Conservation (phyloP, 1,140 invertebrate species). For the Probaryconus sp. region DNA sequence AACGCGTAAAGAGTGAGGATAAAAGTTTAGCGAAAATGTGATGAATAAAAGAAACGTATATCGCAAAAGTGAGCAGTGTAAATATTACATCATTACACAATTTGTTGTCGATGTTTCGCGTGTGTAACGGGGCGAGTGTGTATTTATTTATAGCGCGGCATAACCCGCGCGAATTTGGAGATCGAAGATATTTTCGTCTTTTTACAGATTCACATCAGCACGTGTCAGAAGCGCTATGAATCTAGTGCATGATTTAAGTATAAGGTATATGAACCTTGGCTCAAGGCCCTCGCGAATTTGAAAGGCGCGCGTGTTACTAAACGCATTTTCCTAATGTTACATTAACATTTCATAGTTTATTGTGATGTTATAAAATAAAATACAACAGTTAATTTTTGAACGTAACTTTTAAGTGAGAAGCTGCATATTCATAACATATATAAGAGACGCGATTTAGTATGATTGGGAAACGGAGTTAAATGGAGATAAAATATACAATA, state of each 20-base stretch:
- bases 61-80: constrained; percentile 18
- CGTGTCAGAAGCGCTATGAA: constrained; percentile 32
- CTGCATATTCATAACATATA: too few species aligned
- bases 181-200: constrained; percentile 60
- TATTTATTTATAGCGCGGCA: constrained; percentile 48
- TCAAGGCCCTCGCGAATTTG: constrained; percentile 24
- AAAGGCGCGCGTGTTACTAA: constrained; percentile 3
- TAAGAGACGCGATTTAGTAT: too few species aligned
- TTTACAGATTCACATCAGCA: constrained; percentile 54
- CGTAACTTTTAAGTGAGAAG: too few species aligned
- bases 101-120: constrained; percentile 48
- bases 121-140: constrained; percentile 43
- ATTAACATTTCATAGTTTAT: not conserved
- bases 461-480: too few species aligned
- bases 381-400: too few species aligned
- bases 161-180: constrained; percentile 47
- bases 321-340: not conserved
- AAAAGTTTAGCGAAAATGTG: not conserved
- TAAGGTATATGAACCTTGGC: constrained; percentile 32
- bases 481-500: too few species aligned
- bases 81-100: constrained; percentile 62
- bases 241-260: constrained; percentile 7
- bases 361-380: too few species aligned
- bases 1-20: too few species aligned
- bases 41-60: constrained; percentile 18